phyloP scores from a whole-genome alignment of 2,888 invertebrate genomes.

The Drosophila nigricruria region DNA sequence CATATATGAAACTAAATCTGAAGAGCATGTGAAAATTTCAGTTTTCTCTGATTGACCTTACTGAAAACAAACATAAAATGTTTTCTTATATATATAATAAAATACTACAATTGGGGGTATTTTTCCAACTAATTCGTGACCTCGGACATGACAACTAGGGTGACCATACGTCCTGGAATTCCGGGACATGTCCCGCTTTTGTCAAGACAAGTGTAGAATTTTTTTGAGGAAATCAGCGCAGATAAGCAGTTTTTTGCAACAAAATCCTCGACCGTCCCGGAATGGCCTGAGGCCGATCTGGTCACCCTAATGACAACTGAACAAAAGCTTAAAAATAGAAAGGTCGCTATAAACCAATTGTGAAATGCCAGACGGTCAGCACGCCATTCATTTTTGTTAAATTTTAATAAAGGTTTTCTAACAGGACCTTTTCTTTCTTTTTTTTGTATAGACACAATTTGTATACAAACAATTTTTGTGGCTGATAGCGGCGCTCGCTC shows the following conservation, averaged over 20 bases:
- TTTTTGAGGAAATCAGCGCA: too few relatives aligned
- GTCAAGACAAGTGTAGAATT: too few relatives aligned
- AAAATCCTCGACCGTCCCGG: too few relatives aligned
- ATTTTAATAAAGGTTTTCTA: neutral
- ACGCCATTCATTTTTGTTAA: conserved; percentile 2
- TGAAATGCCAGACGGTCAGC: conserved; percentile 3
- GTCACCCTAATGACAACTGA: neutral
- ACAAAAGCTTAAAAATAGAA: conserved; percentile 6
- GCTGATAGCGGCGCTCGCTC: conserved; percentile 2
- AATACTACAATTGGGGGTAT: neutral
- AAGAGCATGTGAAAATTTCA: neutral
- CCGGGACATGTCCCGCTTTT: too few relatives aligned
- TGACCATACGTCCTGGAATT: too few relatives aligned
- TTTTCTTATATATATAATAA: neutral
- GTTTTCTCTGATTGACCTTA: neutral
- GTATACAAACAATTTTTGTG: neutral
- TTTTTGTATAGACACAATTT: neutral
- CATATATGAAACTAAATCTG: neutral
- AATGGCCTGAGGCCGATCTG: too few relatives aligned
- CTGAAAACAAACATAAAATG: neutral
- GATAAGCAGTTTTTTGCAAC: too few relatives aligned
- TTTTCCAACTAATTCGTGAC: neutral
- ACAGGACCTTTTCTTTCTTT: neutral
- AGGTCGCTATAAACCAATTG: conserved; percentile 1
- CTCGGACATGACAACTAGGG: neutral